Percentiles rank a stretch among this genome's conserved stretches.
Evolutionary conservation across 1,140 invertebrate genomes (phyloP).

Genomic region (Anastrepha ludens): DNA sequence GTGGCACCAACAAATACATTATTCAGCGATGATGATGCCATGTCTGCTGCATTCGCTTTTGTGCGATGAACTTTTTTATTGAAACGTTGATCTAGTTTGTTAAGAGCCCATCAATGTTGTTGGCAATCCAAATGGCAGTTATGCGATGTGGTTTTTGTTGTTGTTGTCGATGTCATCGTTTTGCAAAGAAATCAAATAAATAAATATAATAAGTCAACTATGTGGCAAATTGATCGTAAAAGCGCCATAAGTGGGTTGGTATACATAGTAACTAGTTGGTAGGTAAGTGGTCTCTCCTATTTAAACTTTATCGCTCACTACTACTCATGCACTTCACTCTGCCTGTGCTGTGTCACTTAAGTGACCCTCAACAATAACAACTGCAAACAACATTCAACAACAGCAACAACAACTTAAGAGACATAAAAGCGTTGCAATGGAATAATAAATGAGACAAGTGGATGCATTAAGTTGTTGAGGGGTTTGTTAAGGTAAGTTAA

Average conservation of each 20-base stretch:
- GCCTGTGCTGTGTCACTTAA: background rate
- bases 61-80: constrained; percentile 67
- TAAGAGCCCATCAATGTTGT: background rate
- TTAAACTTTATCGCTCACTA: background rate
- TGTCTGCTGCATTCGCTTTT: constrained; percentile 60
- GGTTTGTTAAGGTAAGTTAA: background rate
- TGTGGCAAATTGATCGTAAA: background rate
- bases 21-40: constrained; percentile 62
- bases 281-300: background rate
- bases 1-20: constrained; percentile 66
- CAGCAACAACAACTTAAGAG: background rate
- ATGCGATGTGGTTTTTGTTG: too few species aligned
- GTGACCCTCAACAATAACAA: background rate
- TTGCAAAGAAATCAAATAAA: constrained; percentile 10
- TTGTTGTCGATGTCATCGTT: background rate
- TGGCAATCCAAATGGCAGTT: background rate
- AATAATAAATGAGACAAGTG: constrained; percentile 22
- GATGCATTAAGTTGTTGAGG: constrained; percentile 21
- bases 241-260: background rate
- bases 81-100: constrained; percentile 68
- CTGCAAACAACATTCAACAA: background rate
- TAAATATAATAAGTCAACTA: background rate
- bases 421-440: background rate
- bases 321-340: background rate
- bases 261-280: background rate